Conservation (phyloP, 1,140 invertebrate species). For the Luehdorfia chinensis region DNA sequence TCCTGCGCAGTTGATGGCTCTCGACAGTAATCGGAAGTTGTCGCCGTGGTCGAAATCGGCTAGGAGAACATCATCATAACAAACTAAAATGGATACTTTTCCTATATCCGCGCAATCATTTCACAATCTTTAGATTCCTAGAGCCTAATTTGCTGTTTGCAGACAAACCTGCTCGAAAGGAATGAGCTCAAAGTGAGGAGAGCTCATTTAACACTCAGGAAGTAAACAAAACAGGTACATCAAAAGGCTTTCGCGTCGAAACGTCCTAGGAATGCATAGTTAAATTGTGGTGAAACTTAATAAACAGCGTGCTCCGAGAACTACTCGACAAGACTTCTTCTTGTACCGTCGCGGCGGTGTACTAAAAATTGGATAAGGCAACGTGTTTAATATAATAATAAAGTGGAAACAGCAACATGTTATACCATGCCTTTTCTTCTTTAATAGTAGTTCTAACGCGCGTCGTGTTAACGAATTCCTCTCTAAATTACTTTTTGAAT, state of each 20-base stretch:
- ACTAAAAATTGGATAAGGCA: not conserved
- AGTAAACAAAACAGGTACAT: conserved; percentile 11
- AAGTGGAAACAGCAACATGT: too few species aligned
- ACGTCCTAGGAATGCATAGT: conserved; percentile 11
- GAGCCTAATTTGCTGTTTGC: not conserved
- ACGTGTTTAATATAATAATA: not conserved
- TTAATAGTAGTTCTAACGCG: too few species aligned
- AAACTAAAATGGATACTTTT: too few species aligned
- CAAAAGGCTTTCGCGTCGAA: conserved; percentile 12
- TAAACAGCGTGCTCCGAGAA: conserved; percentile 14
- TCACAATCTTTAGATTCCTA: not conserved
- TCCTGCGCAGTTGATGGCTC: too few species aligned
- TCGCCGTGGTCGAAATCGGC: too few species aligned
- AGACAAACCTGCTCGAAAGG: not conserved
- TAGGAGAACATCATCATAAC: too few species aligned
- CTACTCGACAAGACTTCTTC: conserved; percentile 5
- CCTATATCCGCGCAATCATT: not conserved
- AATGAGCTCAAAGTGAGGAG: not conserved
- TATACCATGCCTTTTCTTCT: too few species aligned
- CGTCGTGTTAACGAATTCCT: too few species aligned
- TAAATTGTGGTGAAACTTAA: conserved; percentile 18
- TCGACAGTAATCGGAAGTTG: too few species aligned
- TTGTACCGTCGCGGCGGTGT: conserved; percentile 5
- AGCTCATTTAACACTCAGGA: conserved; percentile 11
- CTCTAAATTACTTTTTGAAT: too few species aligned